phyloP scores from a whole-genome alignment of 2,888 invertebrate species.

The Tiliacea citrago region DNA sequence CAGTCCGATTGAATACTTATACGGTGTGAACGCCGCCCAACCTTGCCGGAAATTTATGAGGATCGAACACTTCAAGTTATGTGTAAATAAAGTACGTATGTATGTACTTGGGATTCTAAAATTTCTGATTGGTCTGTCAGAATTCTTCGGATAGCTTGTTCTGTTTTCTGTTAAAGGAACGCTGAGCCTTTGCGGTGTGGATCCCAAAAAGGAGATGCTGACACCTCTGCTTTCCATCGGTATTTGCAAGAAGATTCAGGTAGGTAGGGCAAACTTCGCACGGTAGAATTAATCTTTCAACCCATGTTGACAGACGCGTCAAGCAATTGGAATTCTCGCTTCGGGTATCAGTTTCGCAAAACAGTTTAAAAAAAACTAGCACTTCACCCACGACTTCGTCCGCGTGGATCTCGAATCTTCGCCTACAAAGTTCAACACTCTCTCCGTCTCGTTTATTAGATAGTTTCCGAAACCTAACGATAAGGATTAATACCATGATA shows the following conservation, averaged over 20 bases:
- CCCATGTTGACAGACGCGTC: not conserved
- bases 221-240: slow-evolving; percentile 30
- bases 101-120: slow-evolving; percentile 27
- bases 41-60: slow-evolving; percentile 63
- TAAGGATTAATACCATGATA: no score
- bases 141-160: slow-evolving; percentile 28
- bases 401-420: no score
- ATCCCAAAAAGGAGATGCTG: slow-evolving; percentile 29
- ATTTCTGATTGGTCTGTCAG: slow-evolving; percentile 46
- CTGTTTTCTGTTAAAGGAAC: slow-evolving; percentile 2
- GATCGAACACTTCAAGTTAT: slow-evolving; percentile 47
- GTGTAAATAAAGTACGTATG: slow-evolving; percentile 37
- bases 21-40: slow-evolving; percentile 73
- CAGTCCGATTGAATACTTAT: slow-evolving; percentile 77
- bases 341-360: not conserved
- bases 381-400: no score
- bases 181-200: not conserved
- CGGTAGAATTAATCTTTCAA: slow-evolving; percentile 9
- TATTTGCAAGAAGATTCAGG: slow-evolving; percentile 24
- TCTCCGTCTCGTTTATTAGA: no score
- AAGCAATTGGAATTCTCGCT: not conserved
- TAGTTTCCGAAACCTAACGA: no score
- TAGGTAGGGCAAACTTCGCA: slow-evolving; percentile 8
- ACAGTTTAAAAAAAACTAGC: no score
- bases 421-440: no score